Base-by-base conservation (phyloP, 2,888 invertebrate genomes). In the Drosophila cyrtoloma region DNA sequence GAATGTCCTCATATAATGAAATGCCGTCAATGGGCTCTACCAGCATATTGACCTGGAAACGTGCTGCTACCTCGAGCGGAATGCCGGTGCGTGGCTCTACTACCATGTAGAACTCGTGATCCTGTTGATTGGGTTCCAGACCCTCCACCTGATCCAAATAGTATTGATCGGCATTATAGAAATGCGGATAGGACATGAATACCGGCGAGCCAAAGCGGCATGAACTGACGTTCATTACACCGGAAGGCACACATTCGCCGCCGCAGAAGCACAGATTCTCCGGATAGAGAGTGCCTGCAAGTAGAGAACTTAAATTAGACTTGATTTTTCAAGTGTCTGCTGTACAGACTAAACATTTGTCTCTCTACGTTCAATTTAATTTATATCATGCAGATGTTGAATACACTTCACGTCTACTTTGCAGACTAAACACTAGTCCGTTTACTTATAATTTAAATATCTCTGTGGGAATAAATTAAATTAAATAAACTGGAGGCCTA, bases 141-240 rank as follows among this genome's bases (percentile, higher is more conserved):
- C 98, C 98, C 0, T 94, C 94, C 0, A 98, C 95, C 55, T 94
- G 94, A 19, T 96, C 94, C 16, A 94, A 79, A 74, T 97, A 96
- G 73, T 93, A 94, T 0, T 95, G 95, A 93, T 97, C 97, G 0
- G 95, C 98, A 83, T 96, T 95, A 89, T 96, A 94, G 93, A 97
- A 98, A 93, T 98, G 97, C 0, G 98, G 98, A 81, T 97, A 95
- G 1, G 97, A 97, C 79, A 97, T 95, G 91, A 97, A 97, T 0
- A 96, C 96, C 0, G 98, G 98, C 0, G 97, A 96, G 9, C 96
- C 97, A 89, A 94, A 96, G 62, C 97, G 95, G 82, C 97, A 97
- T 0, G 96, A 94, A 0, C 97, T 96, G n/a, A 97, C 95, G 93
- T 97, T 97, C 93, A 97, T 94, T 35, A 96, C 94, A 0, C 97